These are phyloP conservation scores for Serrognathus titanus DNA, from an alignment of 2,888 invertebrate species.

Conservation along the genomic window DNA sequence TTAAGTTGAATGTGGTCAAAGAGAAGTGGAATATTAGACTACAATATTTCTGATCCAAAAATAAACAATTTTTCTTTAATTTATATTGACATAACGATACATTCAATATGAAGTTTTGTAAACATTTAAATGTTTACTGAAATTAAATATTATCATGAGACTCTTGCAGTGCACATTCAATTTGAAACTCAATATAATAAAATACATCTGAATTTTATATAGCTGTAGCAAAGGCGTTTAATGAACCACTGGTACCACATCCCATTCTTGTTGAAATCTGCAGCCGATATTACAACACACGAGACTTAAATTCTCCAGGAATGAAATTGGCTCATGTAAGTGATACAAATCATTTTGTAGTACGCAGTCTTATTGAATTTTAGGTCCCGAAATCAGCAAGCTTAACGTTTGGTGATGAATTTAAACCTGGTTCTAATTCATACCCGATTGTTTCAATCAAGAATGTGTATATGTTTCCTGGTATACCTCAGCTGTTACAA, in stretches of 20 bases:
- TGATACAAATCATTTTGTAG: neutral
- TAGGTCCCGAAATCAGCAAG: slow-evolving; percentile 51
- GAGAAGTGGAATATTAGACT: too few relatives aligned
- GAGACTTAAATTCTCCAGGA: slow-evolving; percentile 44
- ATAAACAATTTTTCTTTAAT: too few relatives aligned
- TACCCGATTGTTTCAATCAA: slow-evolving; percentile 52
- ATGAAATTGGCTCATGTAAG: slow-evolving; percentile 46
- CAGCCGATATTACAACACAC: slow-evolving; percentile 46
- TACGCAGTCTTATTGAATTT: slow-evolving; percentile 31
- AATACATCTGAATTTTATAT: slow-evolving; percentile 13
- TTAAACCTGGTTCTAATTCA: slow-evolving; percentile 33
- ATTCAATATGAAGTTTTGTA: too few relatives aligned
- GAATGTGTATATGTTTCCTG: slow-evolving; percentile 70
- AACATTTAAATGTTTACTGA: too few relatives aligned
- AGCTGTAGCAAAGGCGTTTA: slow-evolving; percentile 57
- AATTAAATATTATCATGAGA: too few relatives aligned
- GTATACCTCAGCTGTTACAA: slow-evolving; percentile 58
- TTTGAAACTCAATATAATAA: neutral
- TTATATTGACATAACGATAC: too few relatives aligned
- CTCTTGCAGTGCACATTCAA: too few relatives aligned
- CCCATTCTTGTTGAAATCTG: slow-evolving; percentile 50
- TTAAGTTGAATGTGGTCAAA: too few relatives aligned
- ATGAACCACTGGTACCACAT: slow-evolving; percentile 48
- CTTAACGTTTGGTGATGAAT: slow-evolving; percentile 45
- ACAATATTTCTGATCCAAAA: too few relatives aligned